Evolutionary conservation across 37 sponge, comb jelly and placozoan genomes (phyloP).

Genomic region (Agelas oroides): DNA sequence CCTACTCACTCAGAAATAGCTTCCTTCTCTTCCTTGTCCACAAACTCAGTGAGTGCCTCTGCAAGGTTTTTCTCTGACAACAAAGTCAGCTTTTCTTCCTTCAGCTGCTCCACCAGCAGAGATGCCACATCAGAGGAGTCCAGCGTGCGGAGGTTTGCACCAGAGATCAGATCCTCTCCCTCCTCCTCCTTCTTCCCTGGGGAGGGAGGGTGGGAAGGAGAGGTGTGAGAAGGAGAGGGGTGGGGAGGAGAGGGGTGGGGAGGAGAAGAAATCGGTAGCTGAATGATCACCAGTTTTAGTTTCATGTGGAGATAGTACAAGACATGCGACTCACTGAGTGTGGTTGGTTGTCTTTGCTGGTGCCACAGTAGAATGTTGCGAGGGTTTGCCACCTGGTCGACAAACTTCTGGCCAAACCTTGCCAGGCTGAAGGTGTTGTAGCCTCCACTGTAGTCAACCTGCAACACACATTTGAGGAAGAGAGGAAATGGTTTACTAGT

Average conservation of each 20-base stretch:
- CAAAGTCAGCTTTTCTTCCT: constrained; percentile 61
- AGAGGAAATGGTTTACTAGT: too few relatives aligned
- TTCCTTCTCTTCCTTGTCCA: constrained; percentile 89
- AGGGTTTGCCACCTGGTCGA: constrained; percentile 90
- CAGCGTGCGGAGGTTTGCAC: background rate
- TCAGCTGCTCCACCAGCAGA: constrained; percentile 39
- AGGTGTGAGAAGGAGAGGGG: too few relatives aligned
- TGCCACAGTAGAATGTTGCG: constrained; percentile 67
- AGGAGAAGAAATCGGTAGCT: background rate
- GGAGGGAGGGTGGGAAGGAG: too few relatives aligned
- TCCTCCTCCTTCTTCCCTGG: constrained; percentile 11
- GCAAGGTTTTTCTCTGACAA: constrained; percentile 78
- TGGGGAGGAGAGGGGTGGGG: too few relatives aligned
- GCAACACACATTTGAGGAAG: too few relatives aligned
- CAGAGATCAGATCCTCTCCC: background rate
- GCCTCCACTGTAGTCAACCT: constrained; percentile 90
- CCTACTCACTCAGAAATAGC: constrained; percentile 74
- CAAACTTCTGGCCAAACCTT: constrained; percentile 88
- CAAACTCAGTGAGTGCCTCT: constrained; percentile 78
- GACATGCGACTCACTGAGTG: too few relatives aligned
- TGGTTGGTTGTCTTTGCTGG: too few relatives aligned
- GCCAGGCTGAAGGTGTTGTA: constrained; percentile 64
- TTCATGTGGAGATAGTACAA: too few relatives aligned
- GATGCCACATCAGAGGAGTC: constrained; percentile 8
- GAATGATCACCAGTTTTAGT: too few relatives aligned